Evolutionary conservation across 2,888 invertebrate genomes (phyloP).

Genomic region (Lacanobia wlatinum): DNA sequence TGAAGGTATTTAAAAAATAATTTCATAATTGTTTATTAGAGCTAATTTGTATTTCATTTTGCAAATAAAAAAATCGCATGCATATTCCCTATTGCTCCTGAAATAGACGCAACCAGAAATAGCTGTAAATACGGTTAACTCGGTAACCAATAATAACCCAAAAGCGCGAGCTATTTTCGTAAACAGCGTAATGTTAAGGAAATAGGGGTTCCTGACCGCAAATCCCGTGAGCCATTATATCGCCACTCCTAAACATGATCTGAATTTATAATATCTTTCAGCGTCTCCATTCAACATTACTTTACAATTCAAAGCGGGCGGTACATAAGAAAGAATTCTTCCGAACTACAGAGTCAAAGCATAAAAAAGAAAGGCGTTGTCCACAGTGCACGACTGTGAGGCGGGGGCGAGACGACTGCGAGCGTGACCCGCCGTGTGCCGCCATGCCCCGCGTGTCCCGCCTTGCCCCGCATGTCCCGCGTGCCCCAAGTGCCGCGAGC

Average conservation of each 20-base stretch:
- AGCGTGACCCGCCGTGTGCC: slow-evolving; percentile 37
- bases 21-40: too few species aligned
- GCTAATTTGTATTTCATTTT: too few species aligned
- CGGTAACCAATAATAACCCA: slow-evolving; percentile 32
- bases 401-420: slow-evolving; percentile 39
- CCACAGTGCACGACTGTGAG: slow-evolving; percentile 19
- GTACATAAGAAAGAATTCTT: slow-evolving; percentile 51
- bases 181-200: slow-evolving; percentile 57
- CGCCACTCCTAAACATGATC: slow-evolving; percentile 67
- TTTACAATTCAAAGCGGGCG: slow-evolving; percentile 58
- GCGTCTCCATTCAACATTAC: slow-evolving; percentile 46
- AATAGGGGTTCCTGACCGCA: slow-evolving; percentile 63
- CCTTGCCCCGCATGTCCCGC: slow-evolving; percentile 19
- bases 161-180: slow-evolving; percentile 47
- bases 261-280: slow-evolving; percentile 67
- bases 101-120: slow-evolving; percentile 1
- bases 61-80: too few species aligned
- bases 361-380: slow-evolving; percentile 32
- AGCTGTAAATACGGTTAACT: slow-evolving; percentile 30
- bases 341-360: slow-evolving; percentile 40
- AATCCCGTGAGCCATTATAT: slow-evolving; percentile 67
- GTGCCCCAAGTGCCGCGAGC: slow-evolving; percentile 47
- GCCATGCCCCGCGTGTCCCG: slow-evolving; percentile 31
- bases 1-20: too few species aligned
- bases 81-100: too few species aligned